These are phyloP conservation scores for Hippoglossus hippoglossus DNA, from an alignment of 2,797 vertebrate species.

Conservation along the genomic window DNA sequence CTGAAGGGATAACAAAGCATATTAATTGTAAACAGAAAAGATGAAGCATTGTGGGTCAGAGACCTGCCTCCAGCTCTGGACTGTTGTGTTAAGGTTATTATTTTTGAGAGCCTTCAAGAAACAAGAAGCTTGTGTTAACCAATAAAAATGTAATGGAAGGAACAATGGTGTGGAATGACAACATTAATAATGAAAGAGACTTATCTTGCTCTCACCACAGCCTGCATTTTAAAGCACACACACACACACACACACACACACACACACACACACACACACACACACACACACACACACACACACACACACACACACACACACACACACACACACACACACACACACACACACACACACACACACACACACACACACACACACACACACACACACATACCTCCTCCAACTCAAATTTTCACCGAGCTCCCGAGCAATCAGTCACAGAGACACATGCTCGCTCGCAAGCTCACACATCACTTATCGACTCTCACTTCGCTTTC, in stretches of 20 bases:
- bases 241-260: conserved; percentile 17
- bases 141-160: conserved; percentile 65
- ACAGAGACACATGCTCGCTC: conserved; percentile 30
- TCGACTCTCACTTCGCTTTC: conserved; percentile 51
- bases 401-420: conserved; percentile 37
- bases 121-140: conserved; percentile 42
- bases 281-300: too few species aligned
- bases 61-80: conserved; percentile 26
- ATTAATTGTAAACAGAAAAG: conserved; percentile 66
- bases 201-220: conserved; percentile 43
- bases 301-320: too few species aligned
- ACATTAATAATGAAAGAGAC: conserved; percentile 76
- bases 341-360: too few species aligned
- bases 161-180: conserved; percentile 64
- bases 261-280: conserved; percentile 8
- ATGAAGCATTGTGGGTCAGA: conserved; percentile 46
- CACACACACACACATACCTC: too few species aligned
- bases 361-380: too few species aligned
- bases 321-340: too few species aligned
- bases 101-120: conserved; percentile 51
- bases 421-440: conserved; percentile 40
- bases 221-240: conserved; percentile 55
- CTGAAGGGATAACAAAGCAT: conserved; percentile 42
- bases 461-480: conserved; percentile 49
- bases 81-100: conserved; percentile 45